Evolutionary conservation across 2,113 vertebrate species (phyloP), one percentile per base, ranked within the genome.

Genomic region (Tetrao urogallus): DNA sequence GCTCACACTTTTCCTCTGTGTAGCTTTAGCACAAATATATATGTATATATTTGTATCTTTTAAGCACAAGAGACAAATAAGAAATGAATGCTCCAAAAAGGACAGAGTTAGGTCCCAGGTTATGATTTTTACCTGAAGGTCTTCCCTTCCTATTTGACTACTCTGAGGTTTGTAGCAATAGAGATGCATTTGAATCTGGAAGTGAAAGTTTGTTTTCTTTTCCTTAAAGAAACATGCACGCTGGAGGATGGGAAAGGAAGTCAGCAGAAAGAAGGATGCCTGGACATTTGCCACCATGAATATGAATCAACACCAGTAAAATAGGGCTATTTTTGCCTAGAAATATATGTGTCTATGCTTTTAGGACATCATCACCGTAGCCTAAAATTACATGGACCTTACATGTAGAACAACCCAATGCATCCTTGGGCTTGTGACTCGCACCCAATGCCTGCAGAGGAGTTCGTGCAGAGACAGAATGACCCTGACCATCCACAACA

Each of bases 231-330:
- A 70, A 36, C 1, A 1, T 13, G 50, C 38, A 92, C 89, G 17
- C 24, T 85, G 94, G 81, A 95, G 86, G 92, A 88, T 91, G 89
- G 91, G 92, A 93, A 94, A 92, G 83, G 95, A 96, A 93, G 63
- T 1, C 52, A 40, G 66, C 65, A 92, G 82, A 69, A 50, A 88
- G n/a, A 63, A 88, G 25, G 83, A 79, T 54, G 64, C 58, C 64
- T 95, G 84, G 81, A 20, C 56, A 85, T 82, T 73, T 74, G 85
- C 88, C 92, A 74, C 24, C 6, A 36, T 43, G 79, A 87, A 84
- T 84, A 82, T 63, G 78, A 95, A 87, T 27, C 45, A 78, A 73
- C 84, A 84, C 40, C 74, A 89, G 74, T 22, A 79, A 82, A 87
- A 56, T 30, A 48, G 5, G 8, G 67, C 25, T 82, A 79, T 80